phyloP scores from a whole-genome alignment of 2,113 vertebrate species.

The Chloropsis hardwickii region DNA sequence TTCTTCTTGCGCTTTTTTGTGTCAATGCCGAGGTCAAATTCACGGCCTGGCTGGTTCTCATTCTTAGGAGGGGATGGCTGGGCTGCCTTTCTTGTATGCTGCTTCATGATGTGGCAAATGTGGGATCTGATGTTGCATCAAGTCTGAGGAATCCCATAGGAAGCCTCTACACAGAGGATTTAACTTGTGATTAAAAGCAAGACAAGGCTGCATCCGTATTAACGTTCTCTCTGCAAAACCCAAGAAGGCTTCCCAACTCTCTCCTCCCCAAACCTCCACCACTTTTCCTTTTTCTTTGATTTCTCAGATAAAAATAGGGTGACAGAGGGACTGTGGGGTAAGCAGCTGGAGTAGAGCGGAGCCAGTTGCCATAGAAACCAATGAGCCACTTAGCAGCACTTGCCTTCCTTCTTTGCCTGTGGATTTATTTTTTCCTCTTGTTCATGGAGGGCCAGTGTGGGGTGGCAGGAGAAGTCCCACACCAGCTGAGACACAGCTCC shows the following conservation, averaged over 20 bases:
- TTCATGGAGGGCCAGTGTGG: background rate
- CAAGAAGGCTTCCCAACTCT: background rate
- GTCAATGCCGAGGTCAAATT: background rate
- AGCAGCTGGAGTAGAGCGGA: conserved; percentile 77
- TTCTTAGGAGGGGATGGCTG: background rate
- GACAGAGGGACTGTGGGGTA: conserved; percentile 83
- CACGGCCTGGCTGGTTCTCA: background rate
- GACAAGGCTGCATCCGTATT: conserved; percentile 38
- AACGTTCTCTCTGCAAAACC: background rate
- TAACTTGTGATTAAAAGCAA: conserved; percentile 34
- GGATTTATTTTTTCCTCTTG: conserved; percentile 51
- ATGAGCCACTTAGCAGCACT: conserved; percentile 79
- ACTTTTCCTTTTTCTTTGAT: conserved; percentile 72
- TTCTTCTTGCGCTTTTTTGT: background rate
- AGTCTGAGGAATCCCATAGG: background rate
- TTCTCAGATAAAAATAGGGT: conserved; percentile 81
- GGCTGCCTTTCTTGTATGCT: background rate
- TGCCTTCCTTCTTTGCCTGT: conserved; percentile 74
- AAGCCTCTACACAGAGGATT: background rate
- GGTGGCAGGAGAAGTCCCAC: background rate
- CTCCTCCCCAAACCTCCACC: conserved; percentile 27
- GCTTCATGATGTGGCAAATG: background rate
- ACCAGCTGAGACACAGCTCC: background rate
- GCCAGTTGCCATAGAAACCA: conserved; percentile 80
- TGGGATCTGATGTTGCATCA: background rate